A percentile compares a stretch with the other conserved stretches of the same genome.
Evolutionary conservation across 2,888 invertebrate genomes (phyloP).

Genomic region (Phlogophora meticulosa): DNA sequence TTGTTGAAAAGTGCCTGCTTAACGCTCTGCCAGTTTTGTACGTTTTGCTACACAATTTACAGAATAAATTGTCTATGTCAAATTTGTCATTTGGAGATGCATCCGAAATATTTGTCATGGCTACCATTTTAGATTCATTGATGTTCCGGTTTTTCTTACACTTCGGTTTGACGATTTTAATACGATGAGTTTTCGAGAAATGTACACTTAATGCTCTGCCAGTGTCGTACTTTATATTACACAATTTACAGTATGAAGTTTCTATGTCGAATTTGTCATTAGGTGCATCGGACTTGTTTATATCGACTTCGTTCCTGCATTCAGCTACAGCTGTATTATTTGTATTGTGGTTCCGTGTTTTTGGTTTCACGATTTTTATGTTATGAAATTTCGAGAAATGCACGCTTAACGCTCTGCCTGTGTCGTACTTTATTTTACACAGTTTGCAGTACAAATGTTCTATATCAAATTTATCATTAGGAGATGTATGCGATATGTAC

Average conservation of each 20-base stretch:
- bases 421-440: slow-evolving; percentile 76
- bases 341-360: slow-evolving; percentile 6
- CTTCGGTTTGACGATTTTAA: slow-evolving; percentile 66
- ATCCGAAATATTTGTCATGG: neutral
- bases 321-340: neutral
- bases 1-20: slow-evolving; percentile 73
- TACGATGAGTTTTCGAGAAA: slow-evolving; percentile 71
- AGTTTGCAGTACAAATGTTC: slow-evolving; percentile 76
- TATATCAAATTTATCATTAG: slow-evolving; percentile 70
- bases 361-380: slow-evolving; percentile 66
- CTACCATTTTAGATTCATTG: neutral
- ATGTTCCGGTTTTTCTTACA: slow-evolving; percentile 19
- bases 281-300: slow-evolving; percentile 6
- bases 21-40: slow-evolving; percentile 69
- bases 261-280: slow-evolving; percentile 72
- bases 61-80: slow-evolving; percentile 73
- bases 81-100: slow-evolving; percentile 60
- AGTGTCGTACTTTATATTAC: slow-evolving; percentile 72
- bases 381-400: slow-evolving; percentile 76
- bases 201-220: slow-evolving; percentile 74
- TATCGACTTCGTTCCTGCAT: neutral
- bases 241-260: slow-evolving; percentile 77
- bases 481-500: slow-evolving; percentile 16
- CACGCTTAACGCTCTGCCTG: slow-evolving; percentile 68
- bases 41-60: slow-evolving; percentile 77